Evolutionary conservation across 1,140 invertebrate species (phyloP).

Genomic region (Drosophila santomea): DNA sequence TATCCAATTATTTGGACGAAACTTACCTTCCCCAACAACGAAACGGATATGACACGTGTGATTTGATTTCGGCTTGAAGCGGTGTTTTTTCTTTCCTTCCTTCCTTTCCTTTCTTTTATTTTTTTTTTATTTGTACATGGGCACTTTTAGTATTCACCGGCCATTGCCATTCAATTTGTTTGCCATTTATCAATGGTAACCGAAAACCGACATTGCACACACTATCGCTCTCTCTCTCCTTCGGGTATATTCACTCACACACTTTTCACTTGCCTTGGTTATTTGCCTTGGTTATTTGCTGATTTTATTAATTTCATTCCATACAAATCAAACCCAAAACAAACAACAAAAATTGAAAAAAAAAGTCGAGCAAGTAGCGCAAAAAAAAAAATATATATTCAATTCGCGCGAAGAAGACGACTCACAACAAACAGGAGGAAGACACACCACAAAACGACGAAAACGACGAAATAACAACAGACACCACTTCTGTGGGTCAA

Average conservation of each 20-base stretch:
- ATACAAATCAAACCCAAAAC: conserved; percentile 28
- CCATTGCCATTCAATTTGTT: conserved; percentile 12
- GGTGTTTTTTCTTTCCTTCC: background rate
- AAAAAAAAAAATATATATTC: background rate
- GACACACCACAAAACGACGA: conserved; percentile 16
- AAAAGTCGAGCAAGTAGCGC: conserved; percentile 2
- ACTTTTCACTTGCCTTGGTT: conserved; percentile 18
- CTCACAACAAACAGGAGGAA: conserved; percentile 58
- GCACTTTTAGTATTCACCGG: conserved; percentile 15
- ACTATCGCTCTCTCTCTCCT: background rate
- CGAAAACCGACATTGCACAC: conserved; percentile 7
- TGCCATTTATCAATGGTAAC: conserved; percentile 30
- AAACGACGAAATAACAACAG: background rate
- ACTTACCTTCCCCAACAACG: conserved; percentile 14
- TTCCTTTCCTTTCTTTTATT: background rate
- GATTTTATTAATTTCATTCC: conserved; percentile 21
- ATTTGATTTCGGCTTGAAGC: conserved; percentile 5
- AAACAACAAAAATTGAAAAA: conserved; percentile 29
- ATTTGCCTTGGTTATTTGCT: conserved; percentile 15
- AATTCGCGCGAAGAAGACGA: conserved; percentile 21
- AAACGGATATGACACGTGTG: conserved; percentile 9
- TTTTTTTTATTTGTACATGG: background rate
- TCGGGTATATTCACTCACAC: background rate
- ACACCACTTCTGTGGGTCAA: conserved; percentile 63
- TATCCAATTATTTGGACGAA: conserved; percentile 1